Conservation (phyloP, 2,888 invertebrate genomes). For the Drosophila prostipennis region DNA sequence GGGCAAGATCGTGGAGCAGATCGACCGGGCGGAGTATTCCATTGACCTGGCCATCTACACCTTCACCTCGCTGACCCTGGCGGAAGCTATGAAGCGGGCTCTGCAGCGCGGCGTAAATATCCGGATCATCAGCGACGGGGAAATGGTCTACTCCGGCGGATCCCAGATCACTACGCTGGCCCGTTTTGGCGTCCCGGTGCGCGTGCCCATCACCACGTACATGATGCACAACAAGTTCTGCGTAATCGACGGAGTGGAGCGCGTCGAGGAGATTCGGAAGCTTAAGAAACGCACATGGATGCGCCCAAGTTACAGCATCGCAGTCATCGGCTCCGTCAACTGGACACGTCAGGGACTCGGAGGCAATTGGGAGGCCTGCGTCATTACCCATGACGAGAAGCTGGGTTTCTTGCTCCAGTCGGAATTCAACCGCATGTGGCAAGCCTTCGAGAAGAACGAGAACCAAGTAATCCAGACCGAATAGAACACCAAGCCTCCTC, state of each 20-base stretch:
- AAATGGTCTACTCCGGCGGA: constrained; percentile 68
- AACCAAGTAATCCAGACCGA: background rate
- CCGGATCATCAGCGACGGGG: constrained; percentile 77
- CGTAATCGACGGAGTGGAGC: constrained; percentile 74
- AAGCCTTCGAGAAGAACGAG: constrained; percentile 38
- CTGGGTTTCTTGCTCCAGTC: constrained; percentile 61
- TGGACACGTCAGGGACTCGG: constrained; percentile 80
- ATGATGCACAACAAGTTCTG: constrained; percentile 84
- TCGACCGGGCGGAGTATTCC: constrained; percentile 72
- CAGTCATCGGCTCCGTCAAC: constrained; percentile 79
- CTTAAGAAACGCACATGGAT: background rate
- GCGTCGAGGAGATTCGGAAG: constrained; percentile 39
- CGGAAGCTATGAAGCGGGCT: constrained; percentile 65
- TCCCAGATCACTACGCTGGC: constrained; percentile 62
- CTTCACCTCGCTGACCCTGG: constrained; percentile 66
- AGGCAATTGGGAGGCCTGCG: constrained; percentile 82
- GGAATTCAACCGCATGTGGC: constrained; percentile 83
- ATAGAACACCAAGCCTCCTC: background rate
- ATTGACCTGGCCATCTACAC: constrained; percentile 82
- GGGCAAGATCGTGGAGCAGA: constrained; percentile 56
- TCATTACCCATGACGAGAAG: constrained; percentile 70
- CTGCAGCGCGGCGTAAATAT: constrained; percentile 69
- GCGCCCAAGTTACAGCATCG: constrained; percentile 26
- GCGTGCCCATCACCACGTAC: constrained; percentile 58
- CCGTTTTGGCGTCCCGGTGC: constrained; percentile 68